Base-by-base conservation (phyloP, 2,797 vertebrate species). In the Silurus lanzhouensis region DNA sequence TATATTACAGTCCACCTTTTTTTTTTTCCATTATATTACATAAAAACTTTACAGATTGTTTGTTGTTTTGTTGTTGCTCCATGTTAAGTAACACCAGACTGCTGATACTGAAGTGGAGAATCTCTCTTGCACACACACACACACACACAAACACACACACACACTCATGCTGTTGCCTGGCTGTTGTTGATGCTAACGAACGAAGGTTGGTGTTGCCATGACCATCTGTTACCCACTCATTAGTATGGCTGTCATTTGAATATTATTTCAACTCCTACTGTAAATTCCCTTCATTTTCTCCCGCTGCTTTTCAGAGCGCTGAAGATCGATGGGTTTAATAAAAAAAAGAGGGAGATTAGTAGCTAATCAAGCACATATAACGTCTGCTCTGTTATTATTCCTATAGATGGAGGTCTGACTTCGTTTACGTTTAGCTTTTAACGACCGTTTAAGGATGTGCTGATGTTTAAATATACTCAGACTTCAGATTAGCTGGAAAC, bases 171-270 rank as follows among this genome's bases (percentile, higher is more conserved):
- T 10, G 22, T 7, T 25, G 12, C 71, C 46, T 74, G 70, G 19
- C 38, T 46, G 22, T 27, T 17, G 55, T 20, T 20, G 25, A 12
- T 76, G 25, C 25, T 20, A 76, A 76, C 25, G 10, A 76, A 76
- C 2, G 74, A 58, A 52, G 48, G 25, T 2, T 57, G 72, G 52
- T 76, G 52, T 76, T 76, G 72, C 72, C 52, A 27, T 27, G 55
- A 60, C 75, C 75, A 60, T 77, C 75, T 77, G 75, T 77, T 77
- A 12, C 55, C 27, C 75, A 27, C 25, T 77, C 75, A 77, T 77
- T 77, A 77, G 25, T 38, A 27, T 52, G 72, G n/a, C 48, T 75
- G n/a, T 17, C 48, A 77, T 77, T 19, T 31, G 15, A 58, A 58
- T 58, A 38, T 76, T 58, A 27, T 57, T 76, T 76, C 74, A 57